These are phyloP conservation scores for Epizoanthus fatuus DNA, from an alignment of 92 coral and sea anemone species.

Conservation along the genomic window DNA sequence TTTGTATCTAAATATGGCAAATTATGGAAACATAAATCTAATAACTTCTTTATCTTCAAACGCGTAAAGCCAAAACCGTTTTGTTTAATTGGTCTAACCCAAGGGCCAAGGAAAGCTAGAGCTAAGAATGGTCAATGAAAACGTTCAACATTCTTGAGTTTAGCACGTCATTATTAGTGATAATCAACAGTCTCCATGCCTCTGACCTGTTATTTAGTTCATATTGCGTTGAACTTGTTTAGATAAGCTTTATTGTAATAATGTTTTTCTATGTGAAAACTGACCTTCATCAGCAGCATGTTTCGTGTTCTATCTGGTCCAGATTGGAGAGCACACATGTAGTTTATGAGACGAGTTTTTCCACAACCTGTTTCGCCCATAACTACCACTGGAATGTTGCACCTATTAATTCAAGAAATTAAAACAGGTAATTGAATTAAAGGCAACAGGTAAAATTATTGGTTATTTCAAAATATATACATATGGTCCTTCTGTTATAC, in stretches of 20 bases:
- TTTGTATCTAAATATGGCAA: too few species aligned
- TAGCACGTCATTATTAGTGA: too few species aligned
- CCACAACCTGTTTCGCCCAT: conserved; percentile 98
- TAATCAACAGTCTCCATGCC: too few species aligned
- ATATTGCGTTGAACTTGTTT: not conserved
- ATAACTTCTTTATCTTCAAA: too few species aligned
- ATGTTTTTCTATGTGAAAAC: not conserved
- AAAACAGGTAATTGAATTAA: not conserved
- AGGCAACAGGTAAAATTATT: not conserved
- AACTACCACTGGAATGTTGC: conserved; percentile 87
- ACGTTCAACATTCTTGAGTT: too few species aligned
- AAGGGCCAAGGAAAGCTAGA: too few species aligned
- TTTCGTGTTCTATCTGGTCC: conserved; percentile 73
- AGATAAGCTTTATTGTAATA: not conserved
- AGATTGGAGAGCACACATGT: conserved; percentile 88
- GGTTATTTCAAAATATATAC: not conserved
- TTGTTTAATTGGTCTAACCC: too few species aligned
- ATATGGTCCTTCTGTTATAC: too few species aligned
- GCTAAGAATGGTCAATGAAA: too few species aligned
- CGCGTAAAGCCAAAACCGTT: too few species aligned
- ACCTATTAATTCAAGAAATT: conserved; percentile 41
- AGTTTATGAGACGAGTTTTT: conserved; percentile 86
- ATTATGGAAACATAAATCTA: too few species aligned
- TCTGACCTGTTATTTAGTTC: not conserved
- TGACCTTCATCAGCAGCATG: conserved; percentile 88